Evolutionary conservation across 2,797 vertebrate genomes (phyloP), one percentile per base, ranked within the genome.

Genomic region (Brachyalestes nurse): DNA sequence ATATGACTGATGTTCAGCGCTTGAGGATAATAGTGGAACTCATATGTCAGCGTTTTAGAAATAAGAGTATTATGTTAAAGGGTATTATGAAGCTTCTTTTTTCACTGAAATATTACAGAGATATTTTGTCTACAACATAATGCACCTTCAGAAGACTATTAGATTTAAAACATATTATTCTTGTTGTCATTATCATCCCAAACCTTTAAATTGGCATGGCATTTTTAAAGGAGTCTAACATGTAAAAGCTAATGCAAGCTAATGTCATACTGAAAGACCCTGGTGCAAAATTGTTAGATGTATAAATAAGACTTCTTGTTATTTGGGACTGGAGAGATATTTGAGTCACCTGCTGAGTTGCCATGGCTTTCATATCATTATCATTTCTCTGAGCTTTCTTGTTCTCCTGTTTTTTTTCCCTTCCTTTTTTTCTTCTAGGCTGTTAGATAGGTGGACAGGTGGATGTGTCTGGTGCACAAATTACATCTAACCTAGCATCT

Each of bases 1-100:
- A 74, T 78, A 60, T 75, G 58, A 84, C 0, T 60, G 70, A 81
- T 77, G 58, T 57, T 53, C n/a, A 4, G 53, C 16, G 17, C 51
- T 34, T 16, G 14, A 28, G 60, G 4, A 8, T 74, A 80, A 66
- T 58, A 58, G 51, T n/a, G 23, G 62, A 66, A 10, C 34, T 28
- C 19, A 34, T 34, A 7, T 67, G 61, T 28, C 61, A 74, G 49
- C 13, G 19, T 65, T 73, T 80, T 16, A 67, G 0, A 67, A 74
- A 80, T 65, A 23, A 23, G 25, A 57, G 16, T 66, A 42, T 66
- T 73, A 67, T 47, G 60, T 55, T 55, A 49, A 19, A 49, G 21
- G 45, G 34, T 12, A 21, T 51, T 49, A 67, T 74, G 45, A 74
- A 66, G 71, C 49, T 73, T 57, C 12, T 73, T 80, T 66, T 62